Percentiles rank a stretch among this genome's conserved stretches.
phyloP scores from a whole-genome alignment of 2,888 invertebrate genomes.

The Choreutis nemorana region DNA sequence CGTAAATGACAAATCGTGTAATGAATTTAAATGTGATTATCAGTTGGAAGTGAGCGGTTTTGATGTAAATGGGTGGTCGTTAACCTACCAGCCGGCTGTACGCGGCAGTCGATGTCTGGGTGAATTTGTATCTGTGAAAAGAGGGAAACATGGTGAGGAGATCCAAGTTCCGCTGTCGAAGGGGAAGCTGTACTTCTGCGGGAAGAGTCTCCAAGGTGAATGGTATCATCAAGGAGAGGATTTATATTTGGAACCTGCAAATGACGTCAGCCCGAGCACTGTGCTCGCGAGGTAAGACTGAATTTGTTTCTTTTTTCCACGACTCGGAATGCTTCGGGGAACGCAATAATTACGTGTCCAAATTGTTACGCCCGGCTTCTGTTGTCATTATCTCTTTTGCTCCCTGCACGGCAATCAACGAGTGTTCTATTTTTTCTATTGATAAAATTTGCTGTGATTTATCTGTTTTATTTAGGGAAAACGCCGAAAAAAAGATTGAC shows the following conservation, averaged over 20 bases:
- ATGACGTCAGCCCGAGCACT: constrained; percentile 41
- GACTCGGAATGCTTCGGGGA: no score
- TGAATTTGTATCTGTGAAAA: constrained; percentile 20
- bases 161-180: constrained; percentile 24
- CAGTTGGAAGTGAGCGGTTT: constrained; percentile 33
- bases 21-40: constrained; percentile 33
- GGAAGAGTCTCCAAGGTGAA: constrained; percentile 25
- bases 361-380: no score
- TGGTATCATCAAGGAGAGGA: constrained; percentile 46
- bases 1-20: constrained; percentile 31
- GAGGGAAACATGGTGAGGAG: constrained; percentile 18
- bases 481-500: no score
- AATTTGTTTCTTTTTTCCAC: no score
- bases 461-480: no score
- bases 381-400: no score
- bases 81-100: constrained; percentile 33
- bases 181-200: constrained; percentile 42
- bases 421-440: no score
- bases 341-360: no score
- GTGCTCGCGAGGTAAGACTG: constrained; percentile 9
- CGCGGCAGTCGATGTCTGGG: constrained; percentile 23
- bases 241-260: constrained; percentile 43
- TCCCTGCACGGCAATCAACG: no score
- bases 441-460: no score
- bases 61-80: constrained; percentile 35